Evolutionary conservation across 53 echinoderm and acorn worm genomes (phyloP), one percentile per base, ranked within the genome.

Genomic region (Holothuria leucospilota): DNA sequence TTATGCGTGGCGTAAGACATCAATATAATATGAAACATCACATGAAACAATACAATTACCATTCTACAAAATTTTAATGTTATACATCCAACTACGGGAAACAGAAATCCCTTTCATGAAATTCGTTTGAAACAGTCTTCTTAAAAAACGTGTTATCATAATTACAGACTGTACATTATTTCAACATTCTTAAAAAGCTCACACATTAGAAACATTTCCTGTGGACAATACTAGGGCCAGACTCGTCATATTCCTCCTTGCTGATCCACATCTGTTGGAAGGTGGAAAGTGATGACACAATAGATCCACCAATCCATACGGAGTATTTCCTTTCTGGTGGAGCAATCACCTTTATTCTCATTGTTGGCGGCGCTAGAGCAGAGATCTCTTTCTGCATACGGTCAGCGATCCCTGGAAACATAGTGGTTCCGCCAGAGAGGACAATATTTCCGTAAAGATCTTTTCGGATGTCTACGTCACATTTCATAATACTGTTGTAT

Each of bases 281-380:
- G 73, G 73, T 89, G 27, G 93, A 88, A 6, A 87, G 81, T 8
- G 91, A 87, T n/a, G 93, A 91, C 51, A 95, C 79, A 70, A 91
- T 87, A 60, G 95, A 95, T 42, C 90, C 79, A 78, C 79, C 79
- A 29, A 78, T 78, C 95, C 94, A 94, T 74, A 92, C 92, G 30
- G 89, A 69, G 68, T 81, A 85, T 85, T 90, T 88, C 51, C 92
- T 71, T 69, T 94, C 92, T 51, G 92, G 94, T 58, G 92, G 94
- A 11, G 92, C 94, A 26, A 94, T 90, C 71, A 94, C 85, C 84
- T 94, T 94, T 65, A 94, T 85, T 92, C 91, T 94, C 94, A 94
- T 94, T 49, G 90, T 92, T 39, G 82, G 80, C 14, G 94, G 94
- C 2, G 94, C 90, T 13, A 94, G 85, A 51, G 74, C 62, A 8